Evolutionary conservation across 1,140 invertebrate species (phyloP).

Genomic region (Zaprionus inermis): DNA sequence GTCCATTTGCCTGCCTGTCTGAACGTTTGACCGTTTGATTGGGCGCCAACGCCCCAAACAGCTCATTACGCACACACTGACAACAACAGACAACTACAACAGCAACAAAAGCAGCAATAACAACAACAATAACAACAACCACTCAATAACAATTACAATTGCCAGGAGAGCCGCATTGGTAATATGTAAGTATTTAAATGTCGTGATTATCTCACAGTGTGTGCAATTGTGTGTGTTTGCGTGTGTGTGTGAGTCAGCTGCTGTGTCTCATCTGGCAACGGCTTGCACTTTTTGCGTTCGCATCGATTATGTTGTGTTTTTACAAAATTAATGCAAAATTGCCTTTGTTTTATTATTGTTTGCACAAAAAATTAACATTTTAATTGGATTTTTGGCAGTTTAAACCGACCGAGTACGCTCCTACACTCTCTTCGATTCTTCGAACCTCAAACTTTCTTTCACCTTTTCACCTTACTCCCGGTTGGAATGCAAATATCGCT

Average conservation of each 20-base stretch:
- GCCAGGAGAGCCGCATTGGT: constrained; percentile 32
- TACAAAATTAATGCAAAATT: constrained; percentile 47
- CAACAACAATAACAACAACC: constrained; percentile 21
- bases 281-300: constrained; percentile 28
- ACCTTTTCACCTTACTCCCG: neutral
- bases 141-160: constrained; percentile 30
- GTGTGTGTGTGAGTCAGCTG: constrained; percentile 1
- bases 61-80: constrained; percentile 54
- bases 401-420: neutral
- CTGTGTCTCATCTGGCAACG: constrained; percentile 10
- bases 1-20: constrained; percentile 29
- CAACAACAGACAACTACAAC: constrained; percentile 12
- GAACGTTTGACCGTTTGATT: constrained; percentile 19
- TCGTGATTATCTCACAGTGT: constrained; percentile 42
- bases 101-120: constrained; percentile 9
- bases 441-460: neutral
- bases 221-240: constrained; percentile 1
- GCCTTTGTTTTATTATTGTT: constrained; percentile 56
- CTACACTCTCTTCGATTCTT: neutral
- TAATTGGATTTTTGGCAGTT: constrained; percentile 61
- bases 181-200: constrained; percentile 57
- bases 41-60: constrained; percentile 43
- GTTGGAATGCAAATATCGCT: neutral
- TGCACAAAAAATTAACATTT: constrained; percentile 65
- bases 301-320: too few species aligned